Conservation (phyloP, 2,888 invertebrate species). For the Tipula helvola region DNA sequence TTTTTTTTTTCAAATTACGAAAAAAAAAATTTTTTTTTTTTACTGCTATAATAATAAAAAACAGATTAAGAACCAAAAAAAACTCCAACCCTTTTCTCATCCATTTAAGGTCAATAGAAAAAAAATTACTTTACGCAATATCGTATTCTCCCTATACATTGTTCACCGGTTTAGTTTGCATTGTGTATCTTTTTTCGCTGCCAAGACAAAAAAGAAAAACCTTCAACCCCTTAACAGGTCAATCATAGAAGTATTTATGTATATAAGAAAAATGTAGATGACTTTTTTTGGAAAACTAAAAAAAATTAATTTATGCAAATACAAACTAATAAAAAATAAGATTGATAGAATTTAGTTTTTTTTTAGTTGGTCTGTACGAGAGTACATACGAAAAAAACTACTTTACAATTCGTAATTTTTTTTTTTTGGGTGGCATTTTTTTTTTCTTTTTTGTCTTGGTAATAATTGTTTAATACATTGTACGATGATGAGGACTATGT, state of each 20-base stretch:
- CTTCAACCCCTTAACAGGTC: neutral
- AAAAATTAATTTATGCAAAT: constrained; percentile 1
- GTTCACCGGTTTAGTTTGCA: neutral
- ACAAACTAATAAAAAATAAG: neutral
- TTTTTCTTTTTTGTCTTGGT: neutral
- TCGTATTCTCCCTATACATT: neutral
- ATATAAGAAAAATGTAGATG: neutral
- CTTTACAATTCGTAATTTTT: neutral
- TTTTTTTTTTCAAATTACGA: neutral
- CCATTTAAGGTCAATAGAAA: neutral
- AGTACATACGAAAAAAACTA: neutral
- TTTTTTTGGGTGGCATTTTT: neutral
- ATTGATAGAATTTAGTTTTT: neutral
- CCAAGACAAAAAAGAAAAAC: neutral
- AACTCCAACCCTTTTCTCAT: neutral
- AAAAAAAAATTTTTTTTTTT: neutral
- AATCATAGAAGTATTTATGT: neutral
- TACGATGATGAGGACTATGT: neutral
- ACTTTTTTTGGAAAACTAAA: neutral
- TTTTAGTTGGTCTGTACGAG: neutral
- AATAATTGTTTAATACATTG: neutral
- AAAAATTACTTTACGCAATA: neutral
- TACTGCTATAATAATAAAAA: neutral
- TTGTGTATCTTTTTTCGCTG: neutral
- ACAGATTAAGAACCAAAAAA: neutral